These are phyloP conservation scores for Oasisia sp. DNA, from an alignment of 2,888 invertebrate genomes.

Conservation along the genomic window DNA sequence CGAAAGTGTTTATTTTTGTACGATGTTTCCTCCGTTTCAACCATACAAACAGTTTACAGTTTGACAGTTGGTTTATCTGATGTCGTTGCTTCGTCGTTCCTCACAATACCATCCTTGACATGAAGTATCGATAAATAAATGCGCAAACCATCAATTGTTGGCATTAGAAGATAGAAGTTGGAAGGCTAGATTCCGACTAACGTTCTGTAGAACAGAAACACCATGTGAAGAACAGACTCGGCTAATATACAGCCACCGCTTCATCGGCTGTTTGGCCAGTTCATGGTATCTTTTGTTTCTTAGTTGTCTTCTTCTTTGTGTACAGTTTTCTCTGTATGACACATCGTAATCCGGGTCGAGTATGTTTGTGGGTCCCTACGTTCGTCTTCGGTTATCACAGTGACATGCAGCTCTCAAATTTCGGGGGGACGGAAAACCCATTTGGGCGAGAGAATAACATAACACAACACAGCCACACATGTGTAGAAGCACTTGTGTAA, in stretches of 20 bases:
- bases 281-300: not conserved
- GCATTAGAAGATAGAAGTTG: too few species aligned
- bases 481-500: not conserved
- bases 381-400: not conserved
- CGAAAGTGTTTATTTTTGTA: not conserved
- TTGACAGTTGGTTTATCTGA: not conserved
- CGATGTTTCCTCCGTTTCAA: not conserved
- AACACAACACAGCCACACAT: not conserved
- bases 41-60: not conserved
- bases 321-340: not conserved
- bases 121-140: not conserved
- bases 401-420: not conserved
- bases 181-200: not conserved
- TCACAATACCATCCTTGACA: not conserved
- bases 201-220: not conserved
- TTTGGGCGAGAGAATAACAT: not conserved
- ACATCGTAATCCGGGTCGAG: too few species aligned
- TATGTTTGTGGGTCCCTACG: too few species aligned
- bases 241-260: not conserved
- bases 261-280: not conserved
- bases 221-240: not conserved
- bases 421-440: not conserved
- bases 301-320: not conserved
- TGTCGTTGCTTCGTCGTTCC: not conserved
- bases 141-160: not conserved